These are phyloP conservation scores for Drosophila ercepeae DNA, from an alignment of 1,140 invertebrate species.

Conservation along the genomic window DNA sequence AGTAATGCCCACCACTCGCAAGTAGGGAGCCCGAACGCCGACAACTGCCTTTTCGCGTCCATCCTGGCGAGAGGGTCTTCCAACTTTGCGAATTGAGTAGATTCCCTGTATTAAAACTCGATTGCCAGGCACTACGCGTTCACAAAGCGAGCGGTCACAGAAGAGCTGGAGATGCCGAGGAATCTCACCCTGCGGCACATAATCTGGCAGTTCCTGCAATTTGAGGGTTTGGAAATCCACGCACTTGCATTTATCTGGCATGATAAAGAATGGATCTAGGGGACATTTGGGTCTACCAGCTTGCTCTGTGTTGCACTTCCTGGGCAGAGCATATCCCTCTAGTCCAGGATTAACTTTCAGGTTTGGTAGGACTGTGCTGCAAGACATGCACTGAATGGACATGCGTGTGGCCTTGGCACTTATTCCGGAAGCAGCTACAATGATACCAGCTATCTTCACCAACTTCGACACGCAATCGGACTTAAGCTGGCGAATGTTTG, in stretches of 20 bases:
- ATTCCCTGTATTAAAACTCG: slow-evolving; percentile 97
- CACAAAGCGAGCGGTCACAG: slow-evolving; percentile 97
- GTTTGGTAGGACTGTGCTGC: slow-evolving; percentile 95
- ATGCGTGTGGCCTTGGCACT: slow-evolving; percentile 97
- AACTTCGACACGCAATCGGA: slow-evolving; percentile 96
- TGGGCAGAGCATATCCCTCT: slow-evolving; percentile 98
- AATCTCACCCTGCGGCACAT: slow-evolving; percentile 99
- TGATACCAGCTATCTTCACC: slow-evolving; percentile 98
- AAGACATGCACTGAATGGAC: slow-evolving; percentile 97
- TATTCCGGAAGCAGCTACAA: slow-evolving; percentile 96
- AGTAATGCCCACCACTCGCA: slow-evolving; percentile 96
- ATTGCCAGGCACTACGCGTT: slow-evolving; percentile 98
- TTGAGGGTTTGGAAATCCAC: slow-evolving; percentile 95
- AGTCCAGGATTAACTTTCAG: slow-evolving; percentile 96
- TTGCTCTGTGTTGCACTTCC: slow-evolving; percentile 97
- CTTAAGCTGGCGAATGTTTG: slow-evolving; percentile 93
- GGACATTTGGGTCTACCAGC: slow-evolving; percentile 96
- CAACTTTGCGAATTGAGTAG: slow-evolving; percentile 97
- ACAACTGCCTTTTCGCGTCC: slow-evolving; percentile 94
- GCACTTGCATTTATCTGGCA: slow-evolving; percentile 98
- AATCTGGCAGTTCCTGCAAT: slow-evolving; percentile 98
- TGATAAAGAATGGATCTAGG: slow-evolving; percentile 98
- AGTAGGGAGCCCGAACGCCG: slow-evolving; percentile 96
- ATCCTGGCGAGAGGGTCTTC: slow-evolving; percentile 86
- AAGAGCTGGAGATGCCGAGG: slow-evolving; percentile 98